Conservation (phyloP, 2,888 invertebrate genomes). For the Ochropleura leucogaster region DNA sequence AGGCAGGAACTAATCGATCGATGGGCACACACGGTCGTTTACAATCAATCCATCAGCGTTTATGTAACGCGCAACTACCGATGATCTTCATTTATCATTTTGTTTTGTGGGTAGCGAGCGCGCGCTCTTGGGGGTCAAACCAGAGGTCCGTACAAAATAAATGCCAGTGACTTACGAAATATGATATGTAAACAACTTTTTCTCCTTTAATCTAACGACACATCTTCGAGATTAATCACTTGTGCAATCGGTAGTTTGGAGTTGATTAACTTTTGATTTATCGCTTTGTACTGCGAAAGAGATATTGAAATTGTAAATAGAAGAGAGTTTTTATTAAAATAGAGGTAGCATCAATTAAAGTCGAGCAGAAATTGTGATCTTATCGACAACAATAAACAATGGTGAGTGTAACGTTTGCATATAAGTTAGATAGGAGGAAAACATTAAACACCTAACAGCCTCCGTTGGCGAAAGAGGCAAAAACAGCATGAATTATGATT, state of each 20-base stretch:
- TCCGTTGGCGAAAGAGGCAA: conserved; percentile 79
- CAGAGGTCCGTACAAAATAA: conserved; percentile 77
- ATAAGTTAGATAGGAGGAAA: conserved; percentile 80
- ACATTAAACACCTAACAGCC: conserved; percentile 85
- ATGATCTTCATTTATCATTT: conserved; percentile 89
- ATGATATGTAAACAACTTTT: conserved; percentile 82
- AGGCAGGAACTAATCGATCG: conserved; percentile 88
- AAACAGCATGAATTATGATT: conserved; percentile 89
- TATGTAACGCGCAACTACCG: conserved; percentile 89
- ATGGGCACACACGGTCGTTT: conserved; percentile 85
- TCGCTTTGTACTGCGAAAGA: conserved; percentile 46
- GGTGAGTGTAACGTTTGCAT: conserved; percentile 82
- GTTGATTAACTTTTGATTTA: conserved; percentile 69
- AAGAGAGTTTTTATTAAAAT: conserved; percentile 51
- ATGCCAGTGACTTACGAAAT: conserved; percentile 79
- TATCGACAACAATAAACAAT: conserved; percentile 82
- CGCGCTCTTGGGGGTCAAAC: conserved; percentile 85
- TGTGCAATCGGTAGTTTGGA: conserved; percentile 66
- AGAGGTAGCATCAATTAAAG: conserved; percentile 74
- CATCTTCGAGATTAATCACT: conserved; percentile 68
- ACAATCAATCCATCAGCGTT: conserved; percentile 90
- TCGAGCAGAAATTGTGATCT: conserved; percentile 77
- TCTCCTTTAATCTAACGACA: conserved; percentile 72
- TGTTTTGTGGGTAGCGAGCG: conserved; percentile 86
- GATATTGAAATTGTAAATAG: conserved; percentile 40